Evolutionary conservation across 2,113 vertebrate species (phyloP).

Genomic region (Eretmochelys imbricata): DNA sequence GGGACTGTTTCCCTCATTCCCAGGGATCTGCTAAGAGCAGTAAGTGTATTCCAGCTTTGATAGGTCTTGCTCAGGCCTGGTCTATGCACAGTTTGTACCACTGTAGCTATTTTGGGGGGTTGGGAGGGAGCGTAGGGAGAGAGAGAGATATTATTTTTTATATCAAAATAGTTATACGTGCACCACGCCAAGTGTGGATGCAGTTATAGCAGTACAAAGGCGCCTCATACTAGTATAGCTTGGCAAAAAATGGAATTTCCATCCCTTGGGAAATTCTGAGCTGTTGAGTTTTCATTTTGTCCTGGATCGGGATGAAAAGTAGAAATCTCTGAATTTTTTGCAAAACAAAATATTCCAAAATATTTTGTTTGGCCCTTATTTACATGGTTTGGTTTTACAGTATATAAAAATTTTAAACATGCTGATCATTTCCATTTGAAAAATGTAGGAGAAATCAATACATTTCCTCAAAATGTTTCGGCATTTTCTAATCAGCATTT

Average conservation of each 20-base stretch:
- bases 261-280: not conserved
- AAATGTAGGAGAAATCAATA: not conserved
- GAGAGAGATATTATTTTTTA: rapidly evolving
- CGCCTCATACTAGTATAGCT: rapidly evolving
- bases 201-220: not conserved
- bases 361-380: constrained; percentile 42
- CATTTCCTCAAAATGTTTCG: not conserved
- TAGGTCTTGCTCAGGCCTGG: rapidly evolving
- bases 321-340: constrained; percentile 1
- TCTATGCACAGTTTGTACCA: rapidly evolving
- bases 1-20: rapidly evolving
- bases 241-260: not conserved
- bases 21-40: not conserved
- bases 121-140: not conserved
- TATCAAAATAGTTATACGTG: not conserved
- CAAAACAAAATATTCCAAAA: constrained; percentile 14
- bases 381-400: not conserved
- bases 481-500: not conserved
- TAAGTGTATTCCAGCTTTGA: rapidly evolving
- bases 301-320: not conserved
- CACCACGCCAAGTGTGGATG: rapidly evolving
- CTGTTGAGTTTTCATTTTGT: not conserved
- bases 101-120: not conserved
- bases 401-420: not conserved
- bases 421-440: not conserved